A percentile compares a stretch with the other conserved stretches of the same genome.
These are phyloP conservation scores for Pararge aegeria DNA, from an alignment of 1,140 invertebrate genomes.

Conservation along the genomic window DNA sequence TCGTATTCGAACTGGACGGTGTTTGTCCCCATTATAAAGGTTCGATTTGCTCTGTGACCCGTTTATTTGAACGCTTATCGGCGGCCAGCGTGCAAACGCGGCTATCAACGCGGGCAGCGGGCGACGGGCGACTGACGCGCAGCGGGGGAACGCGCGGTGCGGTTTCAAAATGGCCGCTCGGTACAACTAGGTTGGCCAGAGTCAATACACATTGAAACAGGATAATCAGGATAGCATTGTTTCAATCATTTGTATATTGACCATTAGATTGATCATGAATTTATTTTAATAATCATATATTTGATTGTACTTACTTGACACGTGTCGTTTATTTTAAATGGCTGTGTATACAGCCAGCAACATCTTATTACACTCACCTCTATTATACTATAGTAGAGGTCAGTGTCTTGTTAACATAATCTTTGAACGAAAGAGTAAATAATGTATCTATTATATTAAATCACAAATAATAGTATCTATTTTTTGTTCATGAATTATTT, in stretches of 20 bases:
- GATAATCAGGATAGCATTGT: slow-evolving; percentile 16
- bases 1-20: slow-evolving; percentile 70
- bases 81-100: slow-evolving; percentile 35
- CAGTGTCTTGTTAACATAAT: too few species aligned
- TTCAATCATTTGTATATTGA: not conserved
- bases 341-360: too few species aligned
- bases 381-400: too few species aligned
- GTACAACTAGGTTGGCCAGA: slow-evolving; percentile 39
- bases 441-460: too few species aligned
- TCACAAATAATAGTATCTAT: too few species aligned
- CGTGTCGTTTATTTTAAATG: too few species aligned
- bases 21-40: slow-evolving; percentile 13
- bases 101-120: slow-evolving; percentile 50
- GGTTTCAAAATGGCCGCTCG: slow-evolving; percentile 60
- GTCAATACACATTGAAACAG: slow-evolving; percentile 17
- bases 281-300: too few species aligned
- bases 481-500: too few species aligned
- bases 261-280: too few species aligned
- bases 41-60: not conserved
- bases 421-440: too few species aligned
- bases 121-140: slow-evolving; percentile 67
- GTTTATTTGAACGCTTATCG: slow-evolving; percentile 7
- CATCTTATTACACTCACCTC: too few species aligned
- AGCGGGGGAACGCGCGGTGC: slow-evolving; percentile 60
- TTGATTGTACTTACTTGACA: too few species aligned